Conservation (phyloP, 2,113 vertebrate species). For the Tetrax tetrax region DNA sequence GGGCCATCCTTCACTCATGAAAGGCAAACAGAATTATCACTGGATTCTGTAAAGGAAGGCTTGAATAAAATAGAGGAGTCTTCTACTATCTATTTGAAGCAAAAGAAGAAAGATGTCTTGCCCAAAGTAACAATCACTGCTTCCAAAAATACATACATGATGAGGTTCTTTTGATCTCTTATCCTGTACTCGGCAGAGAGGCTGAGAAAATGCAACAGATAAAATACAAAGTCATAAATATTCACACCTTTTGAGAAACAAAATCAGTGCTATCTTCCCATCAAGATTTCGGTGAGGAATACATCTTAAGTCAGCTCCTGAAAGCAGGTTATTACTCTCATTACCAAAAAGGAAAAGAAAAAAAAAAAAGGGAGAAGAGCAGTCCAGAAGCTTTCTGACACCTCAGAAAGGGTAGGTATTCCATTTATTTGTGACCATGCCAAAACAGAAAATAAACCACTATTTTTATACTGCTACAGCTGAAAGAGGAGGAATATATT, state of each 20-base stretch:
- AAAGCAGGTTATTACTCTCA: background rate
- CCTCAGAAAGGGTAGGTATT: background rate
- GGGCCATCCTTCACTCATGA: background rate
- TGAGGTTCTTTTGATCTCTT: background rate
- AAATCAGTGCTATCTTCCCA: background rate
- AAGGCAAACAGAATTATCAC: background rate
- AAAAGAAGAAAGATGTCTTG: background rate
- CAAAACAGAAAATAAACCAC: constrained; percentile 3
- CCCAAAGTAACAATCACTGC: background rate
- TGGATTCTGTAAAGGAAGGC: background rate
- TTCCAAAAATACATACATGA: background rate
- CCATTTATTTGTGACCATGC: background rate
- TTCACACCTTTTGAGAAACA: background rate
- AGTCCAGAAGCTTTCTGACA: background rate
- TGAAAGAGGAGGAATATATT: constrained; percentile 1
- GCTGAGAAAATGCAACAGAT: background rate
- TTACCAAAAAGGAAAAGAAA: background rate
- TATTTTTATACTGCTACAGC: constrained; percentile 2
- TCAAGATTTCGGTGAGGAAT: background rate
- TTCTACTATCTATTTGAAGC: background rate
- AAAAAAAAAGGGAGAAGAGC: background rate
- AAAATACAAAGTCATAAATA: background rate
- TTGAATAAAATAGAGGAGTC: background rate
- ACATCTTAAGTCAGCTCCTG: background rate
- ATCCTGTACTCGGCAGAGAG: background rate